Evolutionary conservation across 2,113 vertebrate genomes (phyloP), one percentile per base, ranked within the genome.

Genomic region (Rynchops niger): DNA sequence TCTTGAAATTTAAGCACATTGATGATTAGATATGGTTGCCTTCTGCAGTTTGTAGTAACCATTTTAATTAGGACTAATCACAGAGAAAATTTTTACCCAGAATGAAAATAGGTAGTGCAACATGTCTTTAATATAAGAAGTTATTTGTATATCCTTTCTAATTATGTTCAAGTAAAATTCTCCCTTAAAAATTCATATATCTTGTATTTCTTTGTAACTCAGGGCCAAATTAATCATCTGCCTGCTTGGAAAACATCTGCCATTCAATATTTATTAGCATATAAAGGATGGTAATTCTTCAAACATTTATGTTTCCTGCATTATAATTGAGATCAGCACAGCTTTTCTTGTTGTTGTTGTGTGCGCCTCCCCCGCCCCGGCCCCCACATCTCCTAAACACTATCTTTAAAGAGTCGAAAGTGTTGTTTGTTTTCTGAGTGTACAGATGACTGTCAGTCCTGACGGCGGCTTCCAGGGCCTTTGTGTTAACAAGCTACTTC

Each of bases 401-500:
- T 67, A 4, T 65, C 50, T 93, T 61, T 23, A 72, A 79, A 59
- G 76, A 94, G 14, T 34, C 30, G 32, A 89, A 97, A 70, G 42
- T 79, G 90, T 56, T 65, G 16, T 72, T 61, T 70, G 2, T 40
- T 86, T 93, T 79, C 76, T 58, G 82, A 49, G 73, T 65, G 76
- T 76, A 40, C 25, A 86, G 76, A 69, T 90, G 50, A 95, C 87
- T 88, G 78, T 86, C 84, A 90, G 74, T 97, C 82, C 90, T 97
- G 69, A 93, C 95, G 76, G 86, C 45, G 23, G n/a, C 85, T 97
- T 95, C 56, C 86, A 96, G 93, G 95, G 69, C 36, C 84, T 97
- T 96, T 96, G 71, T 96, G 90, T 95, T 97, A 98, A 97, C 92
- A 95, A 97, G 79, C 49, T 93, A 92, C 86, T 97, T 97, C 89